Evolutionary conservation across 2,113 vertebrate species (phyloP).

Genomic region (Conger conger): DNA sequence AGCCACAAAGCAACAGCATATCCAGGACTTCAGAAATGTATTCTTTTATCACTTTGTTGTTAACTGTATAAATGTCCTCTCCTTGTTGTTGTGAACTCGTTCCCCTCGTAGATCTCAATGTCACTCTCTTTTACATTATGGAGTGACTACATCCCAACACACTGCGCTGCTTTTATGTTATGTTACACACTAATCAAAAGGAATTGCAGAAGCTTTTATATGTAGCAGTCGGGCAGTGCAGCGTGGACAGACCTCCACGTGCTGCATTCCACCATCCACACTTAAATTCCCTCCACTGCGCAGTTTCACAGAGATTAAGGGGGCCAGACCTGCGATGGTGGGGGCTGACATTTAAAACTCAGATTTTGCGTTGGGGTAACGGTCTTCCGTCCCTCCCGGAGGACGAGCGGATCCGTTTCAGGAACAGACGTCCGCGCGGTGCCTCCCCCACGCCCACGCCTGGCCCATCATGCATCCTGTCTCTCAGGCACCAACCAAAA

Average conservation of each 20-base stretch:
- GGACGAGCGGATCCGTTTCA: background rate
- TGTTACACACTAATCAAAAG: constrained; percentile 13
- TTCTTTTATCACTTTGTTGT: background rate
- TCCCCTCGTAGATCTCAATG: background rate
- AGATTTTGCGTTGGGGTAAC: constrained; percentile 23
- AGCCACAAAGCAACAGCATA: background rate
- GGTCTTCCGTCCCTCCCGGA: constrained; percentile 22
- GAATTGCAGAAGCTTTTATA: background rate
- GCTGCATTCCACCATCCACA: constrained; percentile 1
- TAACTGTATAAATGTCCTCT: background rate
- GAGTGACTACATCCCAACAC: background rate
- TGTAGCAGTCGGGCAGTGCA: constrained; percentile 2
- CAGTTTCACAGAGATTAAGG: constrained; percentile 16
- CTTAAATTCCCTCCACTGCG: constrained; percentile 9
- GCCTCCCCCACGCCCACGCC: background rate
- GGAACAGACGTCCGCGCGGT: background rate
- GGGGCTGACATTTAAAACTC: constrained; percentile 26
- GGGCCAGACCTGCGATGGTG: constrained; percentile 2
- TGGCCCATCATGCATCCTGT: constrained; percentile 44
- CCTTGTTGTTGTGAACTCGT: background rate
- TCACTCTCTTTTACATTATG: background rate
- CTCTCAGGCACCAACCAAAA: constrained; percentile 59
- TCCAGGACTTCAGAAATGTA: too few relatives aligned
- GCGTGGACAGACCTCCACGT: background rate
- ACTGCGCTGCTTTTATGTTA: constrained; percentile 13